phyloP scores from a whole-genome alignment of 2,888 invertebrate genomes.

The Ceraclea dissimilis region DNA sequence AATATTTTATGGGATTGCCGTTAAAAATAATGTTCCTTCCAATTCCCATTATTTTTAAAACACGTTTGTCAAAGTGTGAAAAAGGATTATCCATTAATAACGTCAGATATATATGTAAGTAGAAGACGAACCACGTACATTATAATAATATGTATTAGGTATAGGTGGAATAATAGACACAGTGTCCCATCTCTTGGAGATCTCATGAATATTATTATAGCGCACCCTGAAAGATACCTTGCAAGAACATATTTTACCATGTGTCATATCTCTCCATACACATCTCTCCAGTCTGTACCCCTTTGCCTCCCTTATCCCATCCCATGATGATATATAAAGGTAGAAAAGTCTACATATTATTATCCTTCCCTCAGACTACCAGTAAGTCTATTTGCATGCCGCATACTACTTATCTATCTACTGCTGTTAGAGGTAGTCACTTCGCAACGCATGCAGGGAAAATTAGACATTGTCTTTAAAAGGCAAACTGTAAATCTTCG shows the following conservation, averaged over 20 bases:
- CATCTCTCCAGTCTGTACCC: not conserved
- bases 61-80: not conserved
- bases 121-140: not conserved
- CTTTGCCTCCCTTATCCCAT: conserved; percentile 1
- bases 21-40: too few relatives aligned
- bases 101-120: not conserved
- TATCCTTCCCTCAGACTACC: too few relatives aligned
- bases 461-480: too few relatives aligned
- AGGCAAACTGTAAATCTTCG: too few relatives aligned
- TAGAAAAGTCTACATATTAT: too few relatives aligned
- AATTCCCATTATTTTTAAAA: too few relatives aligned
- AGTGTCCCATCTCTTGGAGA: conserved; percentile 5
- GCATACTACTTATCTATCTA: too few relatives aligned
- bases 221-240: conserved; percentile 5
- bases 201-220: conserved; percentile 14
- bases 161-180: not conserved
- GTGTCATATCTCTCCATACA: conserved; percentile 10
- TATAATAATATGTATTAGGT: not conserved
- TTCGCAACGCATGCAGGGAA: too few relatives aligned
- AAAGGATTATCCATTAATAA: conserved; percentile 1
- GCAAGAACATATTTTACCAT: conserved; percentile 14
- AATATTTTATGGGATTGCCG: too few relatives aligned
- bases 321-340: too few relatives aligned
- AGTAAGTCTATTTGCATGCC: too few relatives aligned
- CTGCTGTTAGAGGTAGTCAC: too few relatives aligned